Conservation (phyloP, 2,113 vertebrate genomes). For the Anas platyrhynchos region DNA sequence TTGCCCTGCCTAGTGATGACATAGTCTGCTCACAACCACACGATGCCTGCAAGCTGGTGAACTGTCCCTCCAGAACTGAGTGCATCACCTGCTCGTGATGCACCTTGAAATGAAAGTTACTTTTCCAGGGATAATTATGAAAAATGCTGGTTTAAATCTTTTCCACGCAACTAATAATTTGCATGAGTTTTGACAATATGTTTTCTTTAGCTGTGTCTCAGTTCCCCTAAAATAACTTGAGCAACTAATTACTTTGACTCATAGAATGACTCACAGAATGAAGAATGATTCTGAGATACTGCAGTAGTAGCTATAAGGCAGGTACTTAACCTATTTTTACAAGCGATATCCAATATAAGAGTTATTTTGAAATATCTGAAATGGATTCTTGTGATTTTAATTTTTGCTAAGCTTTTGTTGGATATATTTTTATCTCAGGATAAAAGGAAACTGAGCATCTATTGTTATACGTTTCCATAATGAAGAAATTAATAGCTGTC, state of each 20-base stretch:
- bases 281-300: not conserved
- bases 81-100: not conserved
- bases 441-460: not conserved
- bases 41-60: accelerated
- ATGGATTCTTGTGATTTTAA: not conserved
- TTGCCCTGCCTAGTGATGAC: not conserved
- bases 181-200: accelerated
- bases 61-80: not conserved
- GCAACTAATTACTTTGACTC: not conserved
- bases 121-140: not conserved
- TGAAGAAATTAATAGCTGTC: not conserved
- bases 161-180: not conserved
- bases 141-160: not conserved
- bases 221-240: not conserved
- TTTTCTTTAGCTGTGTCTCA: not conserved
- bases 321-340: not conserved
- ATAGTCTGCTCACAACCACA: accelerated
- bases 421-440: not conserved
- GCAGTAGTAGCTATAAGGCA: not conserved
- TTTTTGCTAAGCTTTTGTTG: not conserved
- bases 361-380: not conserved
- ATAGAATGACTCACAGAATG: not conserved
- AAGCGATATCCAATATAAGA: not conserved
- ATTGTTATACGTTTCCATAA: not conserved
- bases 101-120: not conserved